Percentiles rank a stretch among this genome's conserved stretches.
These are phyloP conservation scores for Caenorhabditis remanei DNA, from an alignment of 1,140 invertebrate species.

Conservation along the genomic window DNA sequence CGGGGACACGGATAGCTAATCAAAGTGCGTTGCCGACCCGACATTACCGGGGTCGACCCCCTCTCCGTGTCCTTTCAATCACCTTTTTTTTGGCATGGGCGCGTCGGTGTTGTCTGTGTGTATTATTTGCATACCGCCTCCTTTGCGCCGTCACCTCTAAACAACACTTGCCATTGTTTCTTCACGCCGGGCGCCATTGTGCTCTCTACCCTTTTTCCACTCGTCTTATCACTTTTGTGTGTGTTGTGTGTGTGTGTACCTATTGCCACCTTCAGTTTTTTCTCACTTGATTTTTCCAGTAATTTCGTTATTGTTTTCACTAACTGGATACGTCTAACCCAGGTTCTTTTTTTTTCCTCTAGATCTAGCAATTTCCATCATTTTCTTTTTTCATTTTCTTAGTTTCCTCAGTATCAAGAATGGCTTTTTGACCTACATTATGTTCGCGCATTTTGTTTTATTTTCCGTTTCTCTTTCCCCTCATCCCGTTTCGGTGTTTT, in stretches of 20 bases:
- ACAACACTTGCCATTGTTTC: constrained; percentile 53
- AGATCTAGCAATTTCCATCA: neutral
- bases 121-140: constrained; percentile 40
- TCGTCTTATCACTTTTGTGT: constrained; percentile 20
- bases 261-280: constrained; percentile 29
- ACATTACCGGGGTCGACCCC: constrained; percentile 5
- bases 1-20: constrained; percentile 20
- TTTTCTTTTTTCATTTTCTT: neutral
- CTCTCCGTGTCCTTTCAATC: constrained; percentile 39
- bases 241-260: constrained; percentile 7
- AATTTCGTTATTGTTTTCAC: neutral
- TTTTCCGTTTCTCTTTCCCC: constrained; percentile 10
- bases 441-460: constrained; percentile 26
- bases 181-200: constrained; percentile 41
- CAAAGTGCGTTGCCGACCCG: constrained; percentile 42
- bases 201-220: constrained; percentile 11
- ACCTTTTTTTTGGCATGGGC: constrained; percentile 30
- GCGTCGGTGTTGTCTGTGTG: constrained; percentile 1
- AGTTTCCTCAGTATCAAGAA: constrained; percentile 25
- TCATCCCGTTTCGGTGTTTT: constrained; percentile 21
- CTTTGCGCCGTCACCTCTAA: neutral
- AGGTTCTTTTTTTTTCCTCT: no score
- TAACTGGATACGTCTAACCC: no score
- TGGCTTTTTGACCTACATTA: constrained; percentile 36
- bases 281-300: neutral